Conservation (phyloP, 64 coral and sea anemone species). For the Pocillopora verrucosa region DNA sequence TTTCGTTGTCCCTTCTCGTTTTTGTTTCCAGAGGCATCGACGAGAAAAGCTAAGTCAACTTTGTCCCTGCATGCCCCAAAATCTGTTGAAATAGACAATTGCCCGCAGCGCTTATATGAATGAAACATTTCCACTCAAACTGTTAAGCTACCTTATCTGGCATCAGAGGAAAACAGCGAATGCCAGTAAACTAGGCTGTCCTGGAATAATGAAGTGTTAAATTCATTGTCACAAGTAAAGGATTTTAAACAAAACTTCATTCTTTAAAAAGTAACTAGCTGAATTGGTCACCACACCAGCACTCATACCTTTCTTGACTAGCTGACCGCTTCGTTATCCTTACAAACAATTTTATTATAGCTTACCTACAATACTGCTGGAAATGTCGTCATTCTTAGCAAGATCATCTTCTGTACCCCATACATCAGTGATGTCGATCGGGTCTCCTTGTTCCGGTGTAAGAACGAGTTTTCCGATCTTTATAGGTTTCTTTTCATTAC, state of each 20-base stretch:
- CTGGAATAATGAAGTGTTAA: too few relatives aligned
- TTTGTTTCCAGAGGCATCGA: conserved; percentile 70
- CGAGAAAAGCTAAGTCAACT: conserved; percentile 61
- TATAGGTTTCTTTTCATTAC: background rate
- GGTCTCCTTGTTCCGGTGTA: background rate
- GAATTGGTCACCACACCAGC: too few relatives aligned
- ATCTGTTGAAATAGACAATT: background rate
- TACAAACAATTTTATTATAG: background rate
- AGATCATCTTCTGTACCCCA: background rate
- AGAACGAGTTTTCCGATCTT: background rate
- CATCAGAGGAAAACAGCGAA: too few relatives aligned
- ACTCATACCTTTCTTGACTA: too few relatives aligned
- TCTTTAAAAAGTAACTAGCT: too few relatives aligned
- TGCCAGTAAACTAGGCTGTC: too few relatives aligned
- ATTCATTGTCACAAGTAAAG: too few relatives aligned
- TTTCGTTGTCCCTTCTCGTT: conserved; percentile 42
- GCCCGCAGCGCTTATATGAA: too few relatives aligned
- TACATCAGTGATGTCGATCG: background rate
- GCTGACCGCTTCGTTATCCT: too few relatives aligned
- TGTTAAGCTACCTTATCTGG: too few relatives aligned
- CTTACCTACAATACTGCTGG: background rate
- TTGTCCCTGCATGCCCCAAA: conserved; percentile 28
- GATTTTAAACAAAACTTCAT: too few relatives aligned
- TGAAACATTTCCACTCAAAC: too few relatives aligned
- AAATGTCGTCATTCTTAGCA: background rate